phyloP scores from a whole-genome alignment of 2,888 invertebrate genomes.

The Ophonus ardosiacus region DNA sequence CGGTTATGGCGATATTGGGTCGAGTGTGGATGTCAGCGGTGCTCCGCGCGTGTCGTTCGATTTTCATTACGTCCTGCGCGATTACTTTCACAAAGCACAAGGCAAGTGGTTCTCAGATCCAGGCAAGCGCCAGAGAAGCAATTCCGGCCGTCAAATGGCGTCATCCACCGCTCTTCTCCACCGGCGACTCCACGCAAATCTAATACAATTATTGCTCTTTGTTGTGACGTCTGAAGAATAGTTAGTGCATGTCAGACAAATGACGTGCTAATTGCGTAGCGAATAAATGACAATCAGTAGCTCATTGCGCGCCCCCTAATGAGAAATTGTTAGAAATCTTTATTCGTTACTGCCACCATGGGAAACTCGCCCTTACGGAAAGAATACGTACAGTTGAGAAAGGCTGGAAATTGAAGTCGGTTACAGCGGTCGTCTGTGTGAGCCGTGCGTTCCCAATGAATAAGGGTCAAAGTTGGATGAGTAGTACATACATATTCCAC shows the following conservation, averaged over 20 bases:
- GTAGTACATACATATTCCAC: slow-evolving; percentile 75
- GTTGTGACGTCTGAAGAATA: slow-evolving; percentile 62
- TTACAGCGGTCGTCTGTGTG: slow-evolving; percentile 49
- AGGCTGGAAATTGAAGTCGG: slow-evolving; percentile 58
- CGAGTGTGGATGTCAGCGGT: background rate
- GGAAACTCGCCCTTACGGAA: slow-evolving; percentile 68
- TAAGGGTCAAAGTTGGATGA: slow-evolving; percentile 64
- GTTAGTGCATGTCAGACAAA: slow-evolving; percentile 70
- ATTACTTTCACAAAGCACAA: slow-evolving; percentile 45
- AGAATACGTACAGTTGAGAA: slow-evolving; percentile 64
- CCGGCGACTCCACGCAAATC: slow-evolving; percentile 37
- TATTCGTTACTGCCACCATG: slow-evolving; percentile 67
- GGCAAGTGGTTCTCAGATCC: background rate
- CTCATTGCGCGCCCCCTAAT: slow-evolving; percentile 74
- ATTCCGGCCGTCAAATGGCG: slow-evolving; percentile 55
- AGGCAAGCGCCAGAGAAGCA: background rate
- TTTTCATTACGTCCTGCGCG: slow-evolving; percentile 21
- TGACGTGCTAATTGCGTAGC: slow-evolving; percentile 73
- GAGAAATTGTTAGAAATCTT: slow-evolving; percentile 76
- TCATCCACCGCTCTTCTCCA: slow-evolving; percentile 28
- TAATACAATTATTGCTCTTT: slow-evolving; percentile 62
- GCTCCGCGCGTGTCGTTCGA: background rate
- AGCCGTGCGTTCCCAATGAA: background rate
- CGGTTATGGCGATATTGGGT: slow-evolving; percentile 12
- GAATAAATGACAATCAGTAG: slow-evolving; percentile 75